These are phyloP conservation scores for Panulirus ornatus DNA, from an alignment of 1,140 invertebrate genomes.

Conservation along the genomic window DNA sequence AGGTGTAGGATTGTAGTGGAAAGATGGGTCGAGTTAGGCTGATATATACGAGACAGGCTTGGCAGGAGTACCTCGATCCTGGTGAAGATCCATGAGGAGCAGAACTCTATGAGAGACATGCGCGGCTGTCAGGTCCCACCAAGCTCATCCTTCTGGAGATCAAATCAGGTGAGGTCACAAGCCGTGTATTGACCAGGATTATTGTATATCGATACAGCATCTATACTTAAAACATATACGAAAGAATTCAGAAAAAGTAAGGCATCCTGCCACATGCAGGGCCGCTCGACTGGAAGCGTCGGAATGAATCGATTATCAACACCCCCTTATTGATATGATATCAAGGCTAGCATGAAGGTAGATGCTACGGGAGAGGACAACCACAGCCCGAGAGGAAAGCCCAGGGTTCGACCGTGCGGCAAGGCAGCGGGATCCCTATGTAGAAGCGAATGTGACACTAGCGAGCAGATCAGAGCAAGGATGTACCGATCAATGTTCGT, in stretches of 20 bases:
- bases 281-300: conserved; percentile 70
- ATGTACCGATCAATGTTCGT: conserved; percentile 72
- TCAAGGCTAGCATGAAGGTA: conserved; percentile 67
- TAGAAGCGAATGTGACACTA: conserved; percentile 69
- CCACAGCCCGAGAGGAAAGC: conserved; percentile 62
- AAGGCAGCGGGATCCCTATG: conserved; percentile 48
- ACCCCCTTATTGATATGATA: conserved; percentile 62
- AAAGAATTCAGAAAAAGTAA: conserved; percentile 26
- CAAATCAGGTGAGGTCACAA: no score
- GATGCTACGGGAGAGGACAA: conserved; percentile 73
- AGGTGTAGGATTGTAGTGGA: no score
- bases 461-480: conserved; percentile 70
- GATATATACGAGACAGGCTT: no score
- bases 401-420: conserved; percentile 60
- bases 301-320: conserved; percentile 72
- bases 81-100: no score
- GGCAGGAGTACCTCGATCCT: no score
- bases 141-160: no score
- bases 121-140: no score
- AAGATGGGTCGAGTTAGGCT: no score
- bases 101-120: no score
- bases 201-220: no score
- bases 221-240: background rate
- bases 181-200: no score
- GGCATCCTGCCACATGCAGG: conserved; percentile 71